A percentile compares a stretch with the other conserved stretches of the same genome.
phyloP scores from a whole-genome alignment of 2,113 vertebrate species.

The Plecotus auritus region DNA sequence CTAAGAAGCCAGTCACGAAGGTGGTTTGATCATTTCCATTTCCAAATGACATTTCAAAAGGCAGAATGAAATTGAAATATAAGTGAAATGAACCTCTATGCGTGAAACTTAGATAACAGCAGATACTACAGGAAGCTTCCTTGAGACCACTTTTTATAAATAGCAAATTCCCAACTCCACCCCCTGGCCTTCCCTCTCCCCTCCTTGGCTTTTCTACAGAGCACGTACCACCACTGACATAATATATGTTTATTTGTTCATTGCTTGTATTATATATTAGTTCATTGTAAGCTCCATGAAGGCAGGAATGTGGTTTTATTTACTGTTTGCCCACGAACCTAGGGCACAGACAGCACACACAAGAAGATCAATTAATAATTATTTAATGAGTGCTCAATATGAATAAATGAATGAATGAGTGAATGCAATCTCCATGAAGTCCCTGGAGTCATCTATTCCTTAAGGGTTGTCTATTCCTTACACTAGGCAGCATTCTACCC shows the following conservation, averaged over 20 bases:
- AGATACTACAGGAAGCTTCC: neutral
- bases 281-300: neutral
- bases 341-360: neutral
- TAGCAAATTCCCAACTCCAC: neutral
- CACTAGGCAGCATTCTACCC: neutral
- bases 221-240: neutral
- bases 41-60: constrained; percentile 35
- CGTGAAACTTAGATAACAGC: neutral
- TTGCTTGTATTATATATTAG: neutral
- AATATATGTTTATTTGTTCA: neutral
- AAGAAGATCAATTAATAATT: neutral
- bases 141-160: neutral
- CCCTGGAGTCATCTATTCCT: too few relatives aligned
- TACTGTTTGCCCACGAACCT: neutral
- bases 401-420: neutral
- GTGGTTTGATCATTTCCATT: neutral
- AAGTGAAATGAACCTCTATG: neutral
- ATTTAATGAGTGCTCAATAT: neutral
- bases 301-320: neutral
- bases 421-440: neutral
- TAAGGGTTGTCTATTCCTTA: neutral
- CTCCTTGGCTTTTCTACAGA: neutral
- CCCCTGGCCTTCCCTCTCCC: too few relatives aligned
- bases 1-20: constrained; percentile 3
- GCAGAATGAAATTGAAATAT: neutral